Percentiles rank a stretch among this genome's conserved stretches.
Evolutionary conservation across 2,113 vertebrate species (phyloP).

Genomic region (Chaetorhynchus papuensis): DNA sequence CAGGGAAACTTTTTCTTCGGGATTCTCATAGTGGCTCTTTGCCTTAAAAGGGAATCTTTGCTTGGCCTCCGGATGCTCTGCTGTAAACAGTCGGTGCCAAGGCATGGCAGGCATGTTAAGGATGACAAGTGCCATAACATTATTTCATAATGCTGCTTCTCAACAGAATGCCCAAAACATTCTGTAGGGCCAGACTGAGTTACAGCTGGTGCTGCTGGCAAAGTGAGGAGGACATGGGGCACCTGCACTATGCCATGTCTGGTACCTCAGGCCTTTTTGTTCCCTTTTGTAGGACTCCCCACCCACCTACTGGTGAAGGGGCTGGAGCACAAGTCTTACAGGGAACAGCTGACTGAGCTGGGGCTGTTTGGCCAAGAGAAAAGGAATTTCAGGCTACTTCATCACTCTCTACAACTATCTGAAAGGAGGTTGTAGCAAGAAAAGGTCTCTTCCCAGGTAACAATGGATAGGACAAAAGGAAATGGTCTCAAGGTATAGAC

Average conservation of each 20-base stretch:
- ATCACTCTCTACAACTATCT: not conserved
- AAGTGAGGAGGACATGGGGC: not conserved
- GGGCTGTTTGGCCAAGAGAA: not conserved
- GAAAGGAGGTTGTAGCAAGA: not conserved
- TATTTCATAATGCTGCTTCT: slow-evolving; percentile 24
- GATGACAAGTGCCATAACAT: slow-evolving; percentile 52
- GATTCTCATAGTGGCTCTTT: slow-evolving; percentile 64
- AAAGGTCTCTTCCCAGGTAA: not conserved
- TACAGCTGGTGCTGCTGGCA: slow-evolving; percentile 10
- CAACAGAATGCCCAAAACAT: slow-evolving; percentile 7
- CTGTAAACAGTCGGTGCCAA: slow-evolving; percentile 10
- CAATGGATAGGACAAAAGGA: not conserved
- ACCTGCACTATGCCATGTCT: not conserved
- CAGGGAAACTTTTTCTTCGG: slow-evolving; percentile 61
- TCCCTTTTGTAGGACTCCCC: not conserved
- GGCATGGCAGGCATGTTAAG: slow-evolving; percentile 54
- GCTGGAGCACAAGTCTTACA: not conserved
- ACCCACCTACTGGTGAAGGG: not conserved
- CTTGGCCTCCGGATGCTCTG: slow-evolving; percentile 26
- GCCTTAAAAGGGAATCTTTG: slow-evolving; percentile 74
- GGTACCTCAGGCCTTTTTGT: not conserved
- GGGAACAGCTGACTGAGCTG: not conserved
- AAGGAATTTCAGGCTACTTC: not conserved
- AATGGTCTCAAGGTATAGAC: not conserved
- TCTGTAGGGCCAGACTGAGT: not conserved